A percentile compares a stretch with the other conserved stretches of the same genome.
Conservation (phyloP, 2,797 vertebrate species). For the Allobates femoralis region DNA sequence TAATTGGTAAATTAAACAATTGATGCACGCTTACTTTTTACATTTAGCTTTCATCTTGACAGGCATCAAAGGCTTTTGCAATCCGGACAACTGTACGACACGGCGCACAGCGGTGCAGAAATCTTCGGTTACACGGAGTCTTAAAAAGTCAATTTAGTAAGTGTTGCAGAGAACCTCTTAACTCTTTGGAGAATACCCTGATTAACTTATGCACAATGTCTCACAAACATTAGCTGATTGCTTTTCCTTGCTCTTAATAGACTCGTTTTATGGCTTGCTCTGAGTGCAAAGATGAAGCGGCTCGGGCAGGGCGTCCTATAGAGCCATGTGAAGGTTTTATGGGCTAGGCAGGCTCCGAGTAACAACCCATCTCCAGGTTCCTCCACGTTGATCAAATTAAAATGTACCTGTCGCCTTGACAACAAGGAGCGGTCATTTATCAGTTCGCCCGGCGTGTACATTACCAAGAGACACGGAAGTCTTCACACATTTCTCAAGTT, state of each 20-base stretch:
- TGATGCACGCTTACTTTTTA: not conserved
- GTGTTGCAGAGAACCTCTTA: constrained; percentile 31
- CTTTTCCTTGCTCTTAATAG: constrained; percentile 48
- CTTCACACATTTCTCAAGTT: not conserved
- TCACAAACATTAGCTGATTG: constrained; percentile 59
- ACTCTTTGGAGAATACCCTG: constrained; percentile 42
- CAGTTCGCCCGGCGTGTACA: not conserved
- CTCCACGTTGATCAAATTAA: constrained; percentile 16
- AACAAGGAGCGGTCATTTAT: not conserved
- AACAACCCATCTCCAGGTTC: not conserved
- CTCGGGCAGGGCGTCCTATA: constrained; percentile 14
- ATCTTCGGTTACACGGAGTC: not conserved
- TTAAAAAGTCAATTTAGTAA: constrained; percentile 40
- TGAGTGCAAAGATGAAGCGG: constrained; percentile 8
- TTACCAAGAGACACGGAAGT: not conserved
- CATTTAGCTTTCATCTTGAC: constrained; percentile 4
- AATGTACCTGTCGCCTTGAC: constrained; percentile 26
- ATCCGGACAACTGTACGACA: not conserved
- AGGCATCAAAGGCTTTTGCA: not conserved
- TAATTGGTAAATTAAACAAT: not conserved
- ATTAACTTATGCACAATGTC: constrained; percentile 53
- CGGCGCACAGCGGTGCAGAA: not conserved
- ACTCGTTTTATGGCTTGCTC: constrained; percentile 38
- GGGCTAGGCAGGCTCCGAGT: not conserved
- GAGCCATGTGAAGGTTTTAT: constrained; percentile 47